Evolutionary conservation across 2,888 invertebrate species (phyloP).

Genomic region (Carabus problematicus): DNA sequence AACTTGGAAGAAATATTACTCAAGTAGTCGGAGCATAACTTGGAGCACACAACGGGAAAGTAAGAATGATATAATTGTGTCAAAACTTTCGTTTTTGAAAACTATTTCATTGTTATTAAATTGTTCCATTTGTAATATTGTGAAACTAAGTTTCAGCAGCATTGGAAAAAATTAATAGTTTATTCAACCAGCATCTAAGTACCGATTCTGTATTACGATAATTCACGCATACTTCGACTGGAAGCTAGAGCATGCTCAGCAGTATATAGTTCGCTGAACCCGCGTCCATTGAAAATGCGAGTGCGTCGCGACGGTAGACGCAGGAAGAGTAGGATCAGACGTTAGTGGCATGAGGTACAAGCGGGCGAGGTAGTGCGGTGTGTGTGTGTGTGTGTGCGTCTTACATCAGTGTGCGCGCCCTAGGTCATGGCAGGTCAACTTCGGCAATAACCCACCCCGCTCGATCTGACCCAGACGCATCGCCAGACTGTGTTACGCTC

Average conservation of each 20-base stretch:
- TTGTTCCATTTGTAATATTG: too few species aligned
- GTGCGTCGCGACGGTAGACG: slow-evolving; percentile 25
- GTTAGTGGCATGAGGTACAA: slow-evolving; percentile 7
- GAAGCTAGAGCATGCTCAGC: neutral
- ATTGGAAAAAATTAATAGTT: too few species aligned
- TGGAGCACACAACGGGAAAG: too few species aligned
- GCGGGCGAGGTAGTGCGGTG: slow-evolving; percentile 39
- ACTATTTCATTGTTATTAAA: too few species aligned
- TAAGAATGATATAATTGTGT: too few species aligned
- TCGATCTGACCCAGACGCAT: slow-evolving; percentile 50
- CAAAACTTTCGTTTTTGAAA: too few species aligned
- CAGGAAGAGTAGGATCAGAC: neutral
- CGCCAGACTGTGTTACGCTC: slow-evolving; percentile 47
- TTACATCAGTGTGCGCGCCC: slow-evolving; percentile 49
- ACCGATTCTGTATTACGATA: too few species aligned
- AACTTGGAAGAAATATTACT: too few species aligned
- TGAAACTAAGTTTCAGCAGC: too few species aligned
- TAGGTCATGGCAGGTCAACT: slow-evolving; percentile 51
- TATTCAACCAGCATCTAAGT: too few species aligned
- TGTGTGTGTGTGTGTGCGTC: slow-evolving; percentile 44
- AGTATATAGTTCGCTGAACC: slow-evolving; percentile 12
- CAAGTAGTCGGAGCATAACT: too few species aligned
- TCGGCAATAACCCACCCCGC: neutral
- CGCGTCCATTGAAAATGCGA: slow-evolving; percentile 16
- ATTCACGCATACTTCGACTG: neutral